phyloP scores from a whole-genome alignment of 1,140 invertebrate genomes.

The Glossosoma conforme region DNA sequence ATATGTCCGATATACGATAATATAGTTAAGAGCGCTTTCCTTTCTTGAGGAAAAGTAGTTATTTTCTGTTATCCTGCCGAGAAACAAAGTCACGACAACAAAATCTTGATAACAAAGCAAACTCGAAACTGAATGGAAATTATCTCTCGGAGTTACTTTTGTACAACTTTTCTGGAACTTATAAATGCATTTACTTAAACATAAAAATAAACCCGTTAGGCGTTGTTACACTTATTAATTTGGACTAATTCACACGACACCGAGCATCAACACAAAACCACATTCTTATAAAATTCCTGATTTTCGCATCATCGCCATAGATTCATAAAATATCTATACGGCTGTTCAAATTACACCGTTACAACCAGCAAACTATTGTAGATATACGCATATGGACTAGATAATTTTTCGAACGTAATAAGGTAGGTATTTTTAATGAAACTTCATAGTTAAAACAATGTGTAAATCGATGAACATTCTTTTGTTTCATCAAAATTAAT shows the following conservation, averaged over 20 bases:
- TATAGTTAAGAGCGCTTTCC: no score
- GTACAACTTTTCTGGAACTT: neutral
- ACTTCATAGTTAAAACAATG: no score
- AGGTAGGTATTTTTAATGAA: no score
- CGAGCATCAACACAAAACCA: slow-evolving; percentile 19
- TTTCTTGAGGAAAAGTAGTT: no score
- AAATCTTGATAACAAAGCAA: slow-evolving; percentile 8
- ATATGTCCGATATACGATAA: no score
- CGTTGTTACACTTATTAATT: slow-evolving; percentile 5
- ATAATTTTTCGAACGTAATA: no score
- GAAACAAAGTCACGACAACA: slow-evolving; percentile 6
- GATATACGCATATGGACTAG: no score
- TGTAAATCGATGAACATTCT: no score
- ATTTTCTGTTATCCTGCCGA: no score
- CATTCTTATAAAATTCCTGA: slow-evolving; percentile 22
- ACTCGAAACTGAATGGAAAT: neutral
- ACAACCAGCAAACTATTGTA: no score
- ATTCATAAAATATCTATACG: neutral
- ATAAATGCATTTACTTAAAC: neutral
- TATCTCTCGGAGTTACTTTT: neutral
- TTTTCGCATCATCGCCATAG: slow-evolving; percentile 22
- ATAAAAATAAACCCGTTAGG: slow-evolving; percentile 8
- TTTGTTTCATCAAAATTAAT: no score
- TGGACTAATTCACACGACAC: slow-evolving; percentile 25
- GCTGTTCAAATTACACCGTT: no score